These are phyloP conservation scores for Cromileptes altivelis DNA, from an alignment of 2,113 vertebrate species.

Conservation along the genomic window DNA sequence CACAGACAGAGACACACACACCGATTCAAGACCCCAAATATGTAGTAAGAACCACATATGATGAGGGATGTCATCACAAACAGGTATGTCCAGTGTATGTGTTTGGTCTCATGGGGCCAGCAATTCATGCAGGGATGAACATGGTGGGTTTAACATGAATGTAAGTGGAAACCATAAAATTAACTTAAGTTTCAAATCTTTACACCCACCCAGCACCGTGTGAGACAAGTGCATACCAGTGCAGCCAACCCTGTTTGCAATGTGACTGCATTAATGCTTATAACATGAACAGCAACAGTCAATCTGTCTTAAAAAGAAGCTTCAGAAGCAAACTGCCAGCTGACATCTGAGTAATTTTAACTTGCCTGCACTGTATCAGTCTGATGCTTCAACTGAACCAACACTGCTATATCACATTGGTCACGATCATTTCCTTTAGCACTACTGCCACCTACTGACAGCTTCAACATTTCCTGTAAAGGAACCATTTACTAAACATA, in stretches of 20 bases:
- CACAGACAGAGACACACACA: background rate
- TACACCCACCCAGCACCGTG: background rate
- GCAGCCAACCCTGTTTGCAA: background rate
- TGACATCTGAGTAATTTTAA: conserved; percentile 16
- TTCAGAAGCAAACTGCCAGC: background rate
- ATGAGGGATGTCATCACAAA: background rate
- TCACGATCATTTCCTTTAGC: conserved; percentile 35
- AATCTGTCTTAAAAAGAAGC: background rate
- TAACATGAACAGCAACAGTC: background rate
- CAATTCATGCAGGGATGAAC: too few relatives aligned
- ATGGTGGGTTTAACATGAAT: background rate
- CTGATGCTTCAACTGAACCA: background rate
- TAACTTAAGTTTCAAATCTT: background rate
- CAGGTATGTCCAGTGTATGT: background rate
- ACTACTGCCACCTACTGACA: conserved; percentile 76
- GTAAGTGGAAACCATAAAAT: background rate
- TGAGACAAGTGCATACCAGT: background rate
- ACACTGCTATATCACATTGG: background rate
- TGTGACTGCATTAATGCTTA: background rate
- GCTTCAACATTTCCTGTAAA: background rate
- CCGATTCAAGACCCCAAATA: background rate
- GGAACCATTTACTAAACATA: background rate
- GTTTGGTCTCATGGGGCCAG: background rate
- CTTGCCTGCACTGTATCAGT: background rate
- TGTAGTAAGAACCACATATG: background rate